Conservation (phyloP, 2,888 invertebrate species). For the Theodoxus fluviatilis region DNA sequence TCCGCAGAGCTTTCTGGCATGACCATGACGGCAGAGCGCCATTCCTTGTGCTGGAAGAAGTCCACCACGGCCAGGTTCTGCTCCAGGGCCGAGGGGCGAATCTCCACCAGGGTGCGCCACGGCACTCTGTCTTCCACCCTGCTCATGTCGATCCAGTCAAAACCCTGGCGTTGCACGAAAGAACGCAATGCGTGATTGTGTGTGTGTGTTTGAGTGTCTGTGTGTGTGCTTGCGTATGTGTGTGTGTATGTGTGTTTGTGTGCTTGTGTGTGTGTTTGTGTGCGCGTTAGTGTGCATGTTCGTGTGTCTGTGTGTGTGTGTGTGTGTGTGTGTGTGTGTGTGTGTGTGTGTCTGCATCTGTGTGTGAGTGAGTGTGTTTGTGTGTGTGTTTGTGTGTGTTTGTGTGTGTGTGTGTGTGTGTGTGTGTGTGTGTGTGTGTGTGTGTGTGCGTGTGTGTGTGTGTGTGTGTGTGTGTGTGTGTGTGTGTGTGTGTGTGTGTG, state of each 20-base stretch:
- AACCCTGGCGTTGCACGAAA: too few species aligned
- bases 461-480: too few species aligned
- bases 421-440: too few species aligned
- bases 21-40: slow-evolving; percentile 50
- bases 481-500: too few species aligned
- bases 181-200: slow-evolving; percentile 9
- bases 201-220: slow-evolving; percentile 12
- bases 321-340: too few species aligned
- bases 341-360: too few species aligned
- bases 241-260: slow-evolving; percentile 15
- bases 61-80: slow-evolving; percentile 54
- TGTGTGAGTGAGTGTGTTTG: too few species aligned
- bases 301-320: too few species aligned
- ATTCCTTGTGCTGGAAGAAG: slow-evolving; percentile 40
- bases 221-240: slow-evolving; percentile 11
- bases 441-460: too few species aligned
- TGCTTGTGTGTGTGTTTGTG: background rate
- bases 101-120: slow-evolving; percentile 51
- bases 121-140: slow-evolving; percentile 46
- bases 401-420: too few species aligned
- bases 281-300: too few species aligned
- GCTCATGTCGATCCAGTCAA: slow-evolving; percentile 53
- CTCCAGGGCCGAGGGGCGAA: slow-evolving; percentile 49
- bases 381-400: too few species aligned
- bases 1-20: slow-evolving; percentile 50